Conservation (phyloP, 2,888 invertebrate genomes). For the Lymantria dispar region DNA sequence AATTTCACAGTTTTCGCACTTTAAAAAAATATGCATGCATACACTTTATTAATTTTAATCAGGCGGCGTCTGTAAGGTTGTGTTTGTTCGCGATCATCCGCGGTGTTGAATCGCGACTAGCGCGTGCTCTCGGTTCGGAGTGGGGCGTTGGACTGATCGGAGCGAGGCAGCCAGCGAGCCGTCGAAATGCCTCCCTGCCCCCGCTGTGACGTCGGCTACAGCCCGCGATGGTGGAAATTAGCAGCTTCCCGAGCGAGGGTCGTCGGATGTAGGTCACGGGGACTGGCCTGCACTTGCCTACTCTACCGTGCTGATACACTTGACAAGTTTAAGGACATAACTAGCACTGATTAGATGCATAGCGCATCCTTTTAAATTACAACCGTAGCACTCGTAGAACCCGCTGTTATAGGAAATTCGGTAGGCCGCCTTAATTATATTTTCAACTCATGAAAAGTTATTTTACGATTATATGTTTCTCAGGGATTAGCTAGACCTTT, state of each 20-base stretch:
- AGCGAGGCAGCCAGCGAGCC: slow-evolving; percentile 54
- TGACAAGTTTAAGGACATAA: slow-evolving; percentile 80
- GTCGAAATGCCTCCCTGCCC: slow-evolving; percentile 56
- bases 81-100: slow-evolving; percentile 55
- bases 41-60: slow-evolving; percentile 55
- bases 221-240: slow-evolving; percentile 77
- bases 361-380: slow-evolving; percentile 21
- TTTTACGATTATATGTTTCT: not conserved
- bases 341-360: slow-evolving; percentile 58
- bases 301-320: slow-evolving; percentile 72
- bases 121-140: slow-evolving; percentile 63
- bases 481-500: slow-evolving; percentile 4
- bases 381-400: slow-evolving; percentile 31
- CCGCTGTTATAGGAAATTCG: slow-evolving; percentile 10
- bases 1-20: slow-evolving; percentile 61
- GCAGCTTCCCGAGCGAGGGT: slow-evolving; percentile 82
- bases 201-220: slow-evolving; percentile 68
- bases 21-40: slow-evolving; percentile 51
- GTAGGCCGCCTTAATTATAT: not conserved
- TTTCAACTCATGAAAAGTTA: slow-evolving; percentile 3
- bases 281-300: slow-evolving; percentile 79
- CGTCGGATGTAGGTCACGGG: slow-evolving; percentile 80
- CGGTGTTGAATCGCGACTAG: slow-evolving; percentile 51
- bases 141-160: slow-evolving; percentile 70
- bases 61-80: slow-evolving; percentile 57